A percentile compares a stretch with the other conserved stretches of the same genome.
Conservation (phyloP, 53 echinoderm and acorn worm genomes). For the Crossaster papposus region DNA sequence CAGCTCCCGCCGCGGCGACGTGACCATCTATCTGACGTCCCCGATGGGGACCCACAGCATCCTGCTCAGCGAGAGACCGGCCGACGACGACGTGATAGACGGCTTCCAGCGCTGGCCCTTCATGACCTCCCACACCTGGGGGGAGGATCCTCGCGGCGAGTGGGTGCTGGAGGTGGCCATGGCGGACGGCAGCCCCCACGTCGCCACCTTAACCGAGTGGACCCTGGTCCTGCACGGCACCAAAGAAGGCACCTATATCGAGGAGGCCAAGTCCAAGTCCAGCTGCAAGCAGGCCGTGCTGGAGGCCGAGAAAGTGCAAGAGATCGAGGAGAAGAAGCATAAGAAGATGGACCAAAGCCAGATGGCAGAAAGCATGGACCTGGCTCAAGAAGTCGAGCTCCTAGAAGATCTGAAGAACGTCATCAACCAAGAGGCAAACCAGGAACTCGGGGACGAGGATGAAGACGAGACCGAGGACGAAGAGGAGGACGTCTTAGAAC, state of each 20-base stretch:
- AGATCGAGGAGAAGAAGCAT: conserved; percentile 58
- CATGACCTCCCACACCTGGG: conserved; percentile 99
- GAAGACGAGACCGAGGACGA: conserved; percentile 7
- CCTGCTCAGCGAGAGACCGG: conserved; percentile 80
- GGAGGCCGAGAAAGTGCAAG: conserved; percentile 67
- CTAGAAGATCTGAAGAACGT: conserved; percentile 36
- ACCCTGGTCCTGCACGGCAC: conserved; percentile 94
- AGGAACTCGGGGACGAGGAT: background rate
- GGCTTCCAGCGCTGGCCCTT: conserved; percentile 98
- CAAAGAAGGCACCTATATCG: conserved; percentile 85
- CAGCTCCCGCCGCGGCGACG: conserved; percentile 89
- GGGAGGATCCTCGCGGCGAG: conserved; percentile 90
- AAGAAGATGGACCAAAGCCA: conserved; percentile 53
- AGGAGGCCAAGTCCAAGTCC: conserved; percentile 77
- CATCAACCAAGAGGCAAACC: conserved; percentile 18
- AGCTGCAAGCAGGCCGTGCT: conserved; percentile 73
- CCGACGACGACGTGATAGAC: conserved; percentile 82
- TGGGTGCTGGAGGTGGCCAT: conserved; percentile 93
- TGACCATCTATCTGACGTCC: conserved; percentile 87
- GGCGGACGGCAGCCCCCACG: conserved; percentile 70
- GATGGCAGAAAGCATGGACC: conserved; percentile 24
- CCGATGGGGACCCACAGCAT: conserved; percentile 95
- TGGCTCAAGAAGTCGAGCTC: conserved; percentile 47
- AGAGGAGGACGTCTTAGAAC: conserved; percentile 5
- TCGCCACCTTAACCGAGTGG: conserved; percentile 91